Base-by-base conservation (phyloP, 2,888 invertebrate genomes). In the Agriopis marginaria region DNA sequence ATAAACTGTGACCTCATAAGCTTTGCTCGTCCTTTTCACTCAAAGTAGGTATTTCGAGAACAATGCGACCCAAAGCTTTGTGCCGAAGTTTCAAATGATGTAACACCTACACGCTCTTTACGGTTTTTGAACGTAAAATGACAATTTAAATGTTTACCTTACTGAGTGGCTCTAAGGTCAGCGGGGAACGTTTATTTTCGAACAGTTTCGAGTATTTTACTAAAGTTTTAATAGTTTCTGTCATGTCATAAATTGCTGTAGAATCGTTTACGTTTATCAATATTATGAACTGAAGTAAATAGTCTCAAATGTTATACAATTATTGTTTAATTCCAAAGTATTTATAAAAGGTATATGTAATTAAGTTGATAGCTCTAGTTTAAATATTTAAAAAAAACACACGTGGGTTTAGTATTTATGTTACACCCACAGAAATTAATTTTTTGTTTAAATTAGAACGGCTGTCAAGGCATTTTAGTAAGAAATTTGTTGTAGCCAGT, bases 1-100 rank as follows among this genome's bases (percentile, higher is more conserved):
- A 7, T 65, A 59, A 23, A 65, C 65, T 65, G 65, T 59, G 65
- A 23, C 51, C n/a, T 44, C 10, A 65, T 11, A 42, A 65, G n/a
- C 17, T 55, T 45, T 49, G 50, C 10, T 44, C 44, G 14, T 54
- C 66, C 66, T 54, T 66, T 60, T 40, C 14, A 12, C 32, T 51
- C 50, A 32, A 45, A 50, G 56, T n/a, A 50, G 47, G 14, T 39
- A 60, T 60, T 60, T 39, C 39, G 17, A 53, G 39, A 60, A 66
- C 66, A 53, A 60, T 66, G 39, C 45, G 7, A 23, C 45, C 54
- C 42, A 8, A 42, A 42, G 9, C 42, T 42, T 32, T 32, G 32
- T 0, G 32, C 32, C 40, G 7, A 60, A 51, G 53, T 40, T 47
- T 32, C 12, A 32, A 60, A 66, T 59, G 45, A 60, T 66, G 23